Percentiles rank a stretch among this genome's conserved stretches.
These are phyloP conservation scores for Mimas tiliae DNA, from an alignment of 2,888 invertebrate genomes.

Conservation along the genomic window DNA sequence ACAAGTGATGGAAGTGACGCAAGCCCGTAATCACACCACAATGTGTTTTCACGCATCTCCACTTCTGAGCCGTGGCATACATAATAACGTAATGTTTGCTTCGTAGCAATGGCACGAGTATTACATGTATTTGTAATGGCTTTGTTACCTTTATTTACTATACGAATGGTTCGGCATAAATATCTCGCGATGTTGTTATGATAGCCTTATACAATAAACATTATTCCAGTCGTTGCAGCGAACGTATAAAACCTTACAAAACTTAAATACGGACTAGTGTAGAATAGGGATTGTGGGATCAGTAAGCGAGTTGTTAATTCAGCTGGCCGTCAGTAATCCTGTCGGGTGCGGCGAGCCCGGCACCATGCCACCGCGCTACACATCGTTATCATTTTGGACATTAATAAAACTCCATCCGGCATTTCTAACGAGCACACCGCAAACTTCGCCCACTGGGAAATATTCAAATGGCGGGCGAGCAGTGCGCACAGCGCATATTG, in stretches of 20 bases:
- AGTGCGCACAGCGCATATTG: conserved; percentile 58
- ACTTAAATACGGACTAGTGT: conserved; percentile 59
- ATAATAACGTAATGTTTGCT: conserved; percentile 32
- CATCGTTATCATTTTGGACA: conserved; percentile 75
- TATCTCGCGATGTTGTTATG: not conserved
- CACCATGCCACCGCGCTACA: conserved; percentile 52
- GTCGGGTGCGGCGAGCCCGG: conserved; percentile 39
- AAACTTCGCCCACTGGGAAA: conserved; percentile 64
- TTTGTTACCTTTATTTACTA: not conserved
- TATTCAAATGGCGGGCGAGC: conserved; percentile 60
- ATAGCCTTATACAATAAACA: not conserved
- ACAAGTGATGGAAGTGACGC: conserved; percentile 72
- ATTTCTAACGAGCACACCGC: conserved; percentile 59
- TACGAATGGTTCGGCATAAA: not conserved
- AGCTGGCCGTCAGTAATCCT: conserved; percentile 60
- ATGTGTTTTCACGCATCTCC: conserved; percentile 42
- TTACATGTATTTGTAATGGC: not conserved
- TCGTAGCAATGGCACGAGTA: not conserved
- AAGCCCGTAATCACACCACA: conserved; percentile 67
- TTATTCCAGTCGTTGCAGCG: not conserved
- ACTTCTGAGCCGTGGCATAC: not conserved
- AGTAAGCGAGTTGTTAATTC: conserved; percentile 64
- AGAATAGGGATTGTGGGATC: conserved; percentile 57
- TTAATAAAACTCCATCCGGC: conserved; percentile 71
- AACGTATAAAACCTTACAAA: conserved; percentile 48